Percentiles rank a stretch among this genome's conserved stretches.
Evolutionary conservation across 2,113 vertebrate species (phyloP).

Genomic region (Pseudopodoces humilis): DNA sequence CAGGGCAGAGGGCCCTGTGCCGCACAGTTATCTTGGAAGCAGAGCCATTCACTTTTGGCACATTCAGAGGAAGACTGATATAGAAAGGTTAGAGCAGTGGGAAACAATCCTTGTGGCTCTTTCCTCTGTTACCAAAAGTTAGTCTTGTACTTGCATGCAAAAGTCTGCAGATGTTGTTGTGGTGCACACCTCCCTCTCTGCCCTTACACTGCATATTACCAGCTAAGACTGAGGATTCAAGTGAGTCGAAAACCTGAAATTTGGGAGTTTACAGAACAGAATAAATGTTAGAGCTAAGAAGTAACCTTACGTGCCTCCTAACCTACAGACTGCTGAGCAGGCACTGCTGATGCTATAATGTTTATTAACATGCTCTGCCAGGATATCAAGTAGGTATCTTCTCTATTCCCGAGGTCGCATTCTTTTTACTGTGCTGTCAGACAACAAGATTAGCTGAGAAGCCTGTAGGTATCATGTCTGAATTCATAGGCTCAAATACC

Average conservation of each 20-base stretch:
- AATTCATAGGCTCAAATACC: slow-evolving; percentile 48
- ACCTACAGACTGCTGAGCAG: background rate
- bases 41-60: background rate
- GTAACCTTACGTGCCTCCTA: background rate
- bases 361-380: background rate
- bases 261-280: background rate
- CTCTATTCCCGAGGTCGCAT: slow-evolving; percentile 29
- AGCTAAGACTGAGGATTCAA: background rate
- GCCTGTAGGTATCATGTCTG: slow-evolving; percentile 12
- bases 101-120: background rate
- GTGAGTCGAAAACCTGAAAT: background rate
- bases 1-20: background rate
- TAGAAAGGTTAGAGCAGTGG: background rate
- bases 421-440: slow-evolving; percentile 28
- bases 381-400: background rate
- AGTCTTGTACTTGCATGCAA: background rate
- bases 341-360: background rate
- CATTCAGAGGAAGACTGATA: background rate
- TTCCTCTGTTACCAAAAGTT: background rate
- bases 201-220: background rate
- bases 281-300: background rate
- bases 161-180: background rate
- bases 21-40: background rate
- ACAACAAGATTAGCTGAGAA: slow-evolving; percentile 38
- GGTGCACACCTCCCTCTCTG: background rate